Evolutionary conservation across 2,113 vertebrate genomes (phyloP).

Genomic region (Hirundichthys speculiger): DNA sequence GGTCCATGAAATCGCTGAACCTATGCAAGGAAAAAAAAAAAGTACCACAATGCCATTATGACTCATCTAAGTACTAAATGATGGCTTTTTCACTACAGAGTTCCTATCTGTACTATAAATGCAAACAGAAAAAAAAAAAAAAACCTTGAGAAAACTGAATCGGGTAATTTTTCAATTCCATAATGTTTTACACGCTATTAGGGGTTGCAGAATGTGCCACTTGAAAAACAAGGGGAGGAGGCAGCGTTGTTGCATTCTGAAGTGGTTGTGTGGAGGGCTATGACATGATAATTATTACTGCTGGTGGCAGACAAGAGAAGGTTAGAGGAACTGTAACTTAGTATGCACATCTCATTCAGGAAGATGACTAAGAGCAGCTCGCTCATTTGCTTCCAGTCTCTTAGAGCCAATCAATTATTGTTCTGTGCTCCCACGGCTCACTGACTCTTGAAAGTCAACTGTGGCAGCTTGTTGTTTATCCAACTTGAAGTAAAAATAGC

Average conservation of each 20-base stretch:
- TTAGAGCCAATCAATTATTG: slow-evolving; percentile 50
- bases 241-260: slow-evolving; percentile 7
- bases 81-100: background rate
- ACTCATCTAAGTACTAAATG: no score
- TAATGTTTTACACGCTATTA: no score
- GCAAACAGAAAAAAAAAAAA: no score
- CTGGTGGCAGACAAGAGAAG: slow-evolving; percentile 15
- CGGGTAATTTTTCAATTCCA: no score
- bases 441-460: slow-evolving; percentile 51
- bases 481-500: no score
- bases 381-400: slow-evolving; percentile 44
- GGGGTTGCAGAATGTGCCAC: background rate
- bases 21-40: no score
- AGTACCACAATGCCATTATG: no score
- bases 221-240: slow-evolving; percentile 10
- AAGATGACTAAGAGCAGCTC: slow-evolving; percentile 43
- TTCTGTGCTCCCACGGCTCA: slow-evolving; percentile 27
- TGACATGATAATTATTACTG: slow-evolving; percentile 36
- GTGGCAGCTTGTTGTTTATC: slow-evolving; percentile 11
- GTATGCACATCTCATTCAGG: slow-evolving; percentile 36
- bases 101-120: no score
- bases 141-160: no score
- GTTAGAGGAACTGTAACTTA: slow-evolving; percentile 31
- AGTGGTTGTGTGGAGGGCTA: slow-evolving; percentile 12
- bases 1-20: no score